Evolutionary conservation across 2,797 vertebrate genomes (phyloP).

Genomic region (Acestrorhynchus altus): DNA sequence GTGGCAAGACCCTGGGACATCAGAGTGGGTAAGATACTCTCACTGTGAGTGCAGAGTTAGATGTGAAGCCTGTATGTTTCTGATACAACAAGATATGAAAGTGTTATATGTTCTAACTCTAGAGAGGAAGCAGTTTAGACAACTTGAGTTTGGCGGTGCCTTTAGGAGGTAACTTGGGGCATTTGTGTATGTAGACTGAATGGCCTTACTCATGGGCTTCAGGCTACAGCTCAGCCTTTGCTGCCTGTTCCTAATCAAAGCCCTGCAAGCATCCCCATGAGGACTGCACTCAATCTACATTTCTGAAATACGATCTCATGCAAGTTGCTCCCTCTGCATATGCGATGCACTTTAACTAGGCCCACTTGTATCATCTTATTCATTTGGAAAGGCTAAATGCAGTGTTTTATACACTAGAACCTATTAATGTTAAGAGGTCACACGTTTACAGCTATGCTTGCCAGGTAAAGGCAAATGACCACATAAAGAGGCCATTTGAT

Average conservation of each 20-base stretch:
- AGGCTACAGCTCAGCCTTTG: not conserved
- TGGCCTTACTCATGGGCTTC: conserved; percentile 11
- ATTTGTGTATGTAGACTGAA: conserved; percentile 12
- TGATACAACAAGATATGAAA: conserved; percentile 62
- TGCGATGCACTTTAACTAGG: conserved; percentile 53
- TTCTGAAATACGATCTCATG: conserved; percentile 35
- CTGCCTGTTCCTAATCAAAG: conserved; percentile 48
- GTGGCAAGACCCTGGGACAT: conserved; percentile 40
- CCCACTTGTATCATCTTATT: conserved; percentile 50
- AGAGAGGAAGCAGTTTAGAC: conserved; percentile 23
- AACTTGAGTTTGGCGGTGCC: conserved; percentile 36
- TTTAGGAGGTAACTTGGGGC: conserved; percentile 18
- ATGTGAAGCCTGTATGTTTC: conserved; percentile 35
- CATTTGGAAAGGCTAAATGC: conserved; percentile 58
- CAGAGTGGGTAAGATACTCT: conserved; percentile 37
- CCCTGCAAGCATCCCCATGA: conserved; percentile 31
- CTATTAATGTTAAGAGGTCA: conserved; percentile 50
- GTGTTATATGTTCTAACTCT: conserved; percentile 55
- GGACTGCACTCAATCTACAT: conserved; percentile 22
- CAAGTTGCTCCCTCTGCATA: conserved; percentile 62
- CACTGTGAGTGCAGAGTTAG: conserved; percentile 36
- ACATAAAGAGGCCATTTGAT: conserved; percentile 56
- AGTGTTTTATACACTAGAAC: conserved; percentile 52
- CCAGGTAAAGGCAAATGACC: conserved; percentile 63
- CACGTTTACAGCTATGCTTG: conserved; percentile 49